Percentiles rank a stretch among this genome's conserved stretches.
These are phyloP conservation scores for Microctenopoma stevenorrisi DNA, from an alignment of 2,797 vertebrate genomes.

Conservation along the genomic window DNA sequence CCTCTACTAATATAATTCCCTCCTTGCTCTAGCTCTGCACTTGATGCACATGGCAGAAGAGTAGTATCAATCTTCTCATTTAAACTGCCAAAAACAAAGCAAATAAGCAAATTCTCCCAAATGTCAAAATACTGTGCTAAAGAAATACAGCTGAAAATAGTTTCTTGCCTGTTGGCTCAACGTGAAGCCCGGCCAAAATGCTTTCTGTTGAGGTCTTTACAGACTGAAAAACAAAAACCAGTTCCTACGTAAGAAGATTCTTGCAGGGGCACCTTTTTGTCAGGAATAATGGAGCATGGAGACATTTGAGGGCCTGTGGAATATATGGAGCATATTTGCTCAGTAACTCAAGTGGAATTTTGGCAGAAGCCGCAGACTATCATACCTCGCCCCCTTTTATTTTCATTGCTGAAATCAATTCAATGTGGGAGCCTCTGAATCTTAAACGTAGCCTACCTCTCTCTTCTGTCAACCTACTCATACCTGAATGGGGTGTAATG, in stretches of 20 bases:
- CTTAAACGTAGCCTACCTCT: slow-evolving; percentile 56
- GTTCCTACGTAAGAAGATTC: slow-evolving; percentile 39
- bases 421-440: slow-evolving; percentile 54
- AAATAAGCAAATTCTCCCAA: slow-evolving; percentile 14
- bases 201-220: slow-evolving; percentile 15
- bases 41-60: neutral
- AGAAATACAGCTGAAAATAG: slow-evolving; percentile 1
- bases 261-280: slow-evolving; percentile 48
- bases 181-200: slow-evolving; percentile 15
- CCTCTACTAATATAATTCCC: neutral
- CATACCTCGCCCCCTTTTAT: slow-evolving; percentile 58
- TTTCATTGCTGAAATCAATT: slow-evolving; percentile 69
- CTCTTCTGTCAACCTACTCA: slow-evolving; percentile 55
- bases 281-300: slow-evolving; percentile 46
- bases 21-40: neutral
- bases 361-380: slow-evolving; percentile 57
- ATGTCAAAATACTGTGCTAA: slow-evolving; percentile 1
- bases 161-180: neutral
- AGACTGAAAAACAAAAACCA: slow-evolving; percentile 16
- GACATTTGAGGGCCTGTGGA: slow-evolving; percentile 52
- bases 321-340: slow-evolving; percentile 70
- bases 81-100: neutral
- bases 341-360: slow-evolving; percentile 66
- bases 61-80: slow-evolving; percentile 12
- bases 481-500: slow-evolving; percentile 79